Percentiles rank a stretch among this genome's conserved stretches.
phyloP scores from a whole-genome alignment of 2,888 invertebrate species.

The Leucoma salicis region DNA sequence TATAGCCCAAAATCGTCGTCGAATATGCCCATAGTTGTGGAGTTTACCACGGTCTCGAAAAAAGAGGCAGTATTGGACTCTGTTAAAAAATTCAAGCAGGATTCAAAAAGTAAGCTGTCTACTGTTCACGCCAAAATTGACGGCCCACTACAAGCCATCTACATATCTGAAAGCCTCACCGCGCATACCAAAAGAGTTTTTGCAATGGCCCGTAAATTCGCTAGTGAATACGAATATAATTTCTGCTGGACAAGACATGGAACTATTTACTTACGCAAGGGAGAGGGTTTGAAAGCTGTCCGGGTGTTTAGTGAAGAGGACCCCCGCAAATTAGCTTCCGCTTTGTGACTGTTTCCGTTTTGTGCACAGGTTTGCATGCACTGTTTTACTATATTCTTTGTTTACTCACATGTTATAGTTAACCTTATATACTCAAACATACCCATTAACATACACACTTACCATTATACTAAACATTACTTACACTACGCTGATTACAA shows the following conservation, averaged over 20 bases:
- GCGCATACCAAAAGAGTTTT: not conserved
- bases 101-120: not conserved
- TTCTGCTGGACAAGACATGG: not conserved
- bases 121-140: not conserved
- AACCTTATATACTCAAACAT: too few species aligned
- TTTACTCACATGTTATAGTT: too few species aligned
- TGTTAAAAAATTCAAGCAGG: not conserved
- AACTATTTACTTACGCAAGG: not conserved
- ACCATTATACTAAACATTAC: not conserved
- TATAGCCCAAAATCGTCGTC: not conserved
- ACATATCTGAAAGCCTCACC: not conserved
- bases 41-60: not conserved
- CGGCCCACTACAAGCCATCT: not conserved
- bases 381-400: not conserved
- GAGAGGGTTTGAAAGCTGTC: not conserved
- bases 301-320: not conserved
- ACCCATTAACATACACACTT: not conserved
- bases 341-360: not conserved
- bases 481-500: not conserved
- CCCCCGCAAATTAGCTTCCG: not conserved
- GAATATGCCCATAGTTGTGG: not conserved
- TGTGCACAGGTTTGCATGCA: not conserved
- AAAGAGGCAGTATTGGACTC: not conserved
- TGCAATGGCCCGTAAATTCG: not conserved
- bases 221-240: not conserved